Percentiles rank a stretch among this genome's conserved stretches.
Conservation (phyloP, 2,797 vertebrate genomes). For the Arremon aurantiirostris region DNA sequence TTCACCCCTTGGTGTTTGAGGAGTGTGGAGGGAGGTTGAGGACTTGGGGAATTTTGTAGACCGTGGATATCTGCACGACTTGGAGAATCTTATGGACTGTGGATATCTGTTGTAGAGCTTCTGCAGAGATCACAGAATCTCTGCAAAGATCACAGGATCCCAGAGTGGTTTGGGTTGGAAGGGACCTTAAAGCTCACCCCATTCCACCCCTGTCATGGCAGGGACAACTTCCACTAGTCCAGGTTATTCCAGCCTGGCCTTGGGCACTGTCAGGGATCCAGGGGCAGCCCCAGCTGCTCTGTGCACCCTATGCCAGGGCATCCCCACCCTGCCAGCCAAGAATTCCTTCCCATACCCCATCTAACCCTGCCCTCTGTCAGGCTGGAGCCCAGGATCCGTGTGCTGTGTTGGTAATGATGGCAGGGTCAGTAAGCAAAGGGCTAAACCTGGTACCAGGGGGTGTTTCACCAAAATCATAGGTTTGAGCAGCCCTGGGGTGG, state of each 20-base stretch:
- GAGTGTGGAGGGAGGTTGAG: neutral
- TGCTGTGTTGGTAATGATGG: rapidly evolving
- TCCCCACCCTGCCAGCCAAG: rapidly evolving
- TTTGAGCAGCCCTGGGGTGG: rapidly evolving
- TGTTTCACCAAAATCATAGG: rapidly evolving
- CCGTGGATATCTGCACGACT: rapidly evolving
- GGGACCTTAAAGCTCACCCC: neutral
- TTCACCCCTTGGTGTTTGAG: neutral
- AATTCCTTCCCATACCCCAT: neutral
- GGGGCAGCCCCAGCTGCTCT: neutral
- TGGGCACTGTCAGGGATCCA: neutral
- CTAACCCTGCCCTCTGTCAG: neutral
- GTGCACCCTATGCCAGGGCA: neutral
- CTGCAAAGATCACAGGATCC: neutral
- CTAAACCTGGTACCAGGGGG: rapidly evolving
- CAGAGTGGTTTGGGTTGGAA: neutral
- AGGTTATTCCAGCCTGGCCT: rapidly evolving
- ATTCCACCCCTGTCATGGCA: neutral
- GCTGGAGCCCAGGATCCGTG: rapidly evolving
- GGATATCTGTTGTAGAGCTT: neutral
- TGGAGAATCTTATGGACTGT: too few species aligned
- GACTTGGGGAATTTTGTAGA: neutral
- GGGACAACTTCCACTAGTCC: rapidly evolving
- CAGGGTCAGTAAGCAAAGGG: neutral
- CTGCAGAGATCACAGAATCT: neutral